phyloP scores from a whole-genome alignment of 2,797 vertebrate genomes.

The Triplophysa yarkandensis region DNA sequence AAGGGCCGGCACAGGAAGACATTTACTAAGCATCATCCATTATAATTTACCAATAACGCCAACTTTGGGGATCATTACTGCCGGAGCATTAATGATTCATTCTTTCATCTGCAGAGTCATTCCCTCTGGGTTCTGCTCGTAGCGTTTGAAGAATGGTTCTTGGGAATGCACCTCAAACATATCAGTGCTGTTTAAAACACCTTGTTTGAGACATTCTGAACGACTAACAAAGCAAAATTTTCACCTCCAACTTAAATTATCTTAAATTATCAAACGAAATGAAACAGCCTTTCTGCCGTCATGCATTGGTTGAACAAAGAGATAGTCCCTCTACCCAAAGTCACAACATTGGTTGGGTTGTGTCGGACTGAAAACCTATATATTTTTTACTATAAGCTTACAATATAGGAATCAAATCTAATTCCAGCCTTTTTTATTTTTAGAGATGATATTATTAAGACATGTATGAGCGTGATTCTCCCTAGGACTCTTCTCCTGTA shows the following conservation, averaged over 20 bases:
- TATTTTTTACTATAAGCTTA: too few relatives aligned
- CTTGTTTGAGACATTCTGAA: slow-evolving; percentile 65
- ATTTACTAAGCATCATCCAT: slow-evolving; percentile 79
- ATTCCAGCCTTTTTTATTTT: not conserved
- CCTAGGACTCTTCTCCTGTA: slow-evolving; percentile 28
- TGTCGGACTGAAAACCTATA: too few relatives aligned
- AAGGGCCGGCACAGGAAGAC: slow-evolving; percentile 64
- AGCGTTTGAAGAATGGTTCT: slow-evolving; percentile 39
- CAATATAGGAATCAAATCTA: too few relatives aligned
- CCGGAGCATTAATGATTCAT: slow-evolving; percentile 75
- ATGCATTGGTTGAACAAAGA: not conserved
- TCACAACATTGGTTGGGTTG: not conserved
- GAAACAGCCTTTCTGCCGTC: not conserved
- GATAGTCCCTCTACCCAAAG: too few relatives aligned
- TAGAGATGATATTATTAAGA: slow-evolving; percentile 1
- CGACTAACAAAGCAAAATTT: not conserved
- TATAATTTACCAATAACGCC: slow-evolving; percentile 82
- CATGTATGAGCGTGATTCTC: not conserved
- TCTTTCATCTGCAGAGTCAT: slow-evolving; percentile 67
- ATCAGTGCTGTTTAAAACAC: slow-evolving; percentile 73
- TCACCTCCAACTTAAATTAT: not conserved
- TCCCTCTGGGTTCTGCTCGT: slow-evolving; percentile 62
- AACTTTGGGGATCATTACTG: slow-evolving; percentile 76
- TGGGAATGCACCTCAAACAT: slow-evolving; percentile 68
- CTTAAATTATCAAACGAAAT: not conserved